Evolutionary conservation across 2,113 vertebrate species (phyloP), one percentile per base, ranked within the genome.

Genomic region (Pantherophis guttatus): DNA sequence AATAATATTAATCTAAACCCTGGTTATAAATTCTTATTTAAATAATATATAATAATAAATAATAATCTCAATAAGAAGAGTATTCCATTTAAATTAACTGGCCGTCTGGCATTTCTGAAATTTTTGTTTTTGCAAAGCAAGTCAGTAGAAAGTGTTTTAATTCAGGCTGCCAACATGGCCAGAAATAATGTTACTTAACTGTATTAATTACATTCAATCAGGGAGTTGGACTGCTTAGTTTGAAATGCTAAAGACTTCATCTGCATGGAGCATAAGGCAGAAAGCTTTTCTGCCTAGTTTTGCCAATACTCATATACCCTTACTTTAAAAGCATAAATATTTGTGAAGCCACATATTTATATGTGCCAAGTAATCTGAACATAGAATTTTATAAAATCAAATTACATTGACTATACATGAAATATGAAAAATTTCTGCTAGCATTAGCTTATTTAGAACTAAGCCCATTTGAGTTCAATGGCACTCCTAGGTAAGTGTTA

Each of bases 91-190:
- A 54, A 4, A 21, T 17, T 0, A 55, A 12, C 11, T 86, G 19
- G n/a, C 85, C 13, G 39, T n/a, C 6, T 87, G 48, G 62, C 29
- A 21, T 52, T 11, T 93, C n/a, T 89, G 90, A 92, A 91, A 94
- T 93, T 3, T 53, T 54, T 8, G 0, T 15, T 85, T 93, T 81
- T 93, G 81, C 48, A 91, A 55, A 92, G 23, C 24, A 93, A 92
- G 21, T 21, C 1, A 12, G 2, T 90, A 21, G 52, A 70, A 24
- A 86, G 87, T 24, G 39, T 3, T 48, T 12, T 39, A 90, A 17
- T 90, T 94, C 3, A 9, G 89, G 29, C 92, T 95, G 5, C 0
- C 17, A 86, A 7, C 54, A 91, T 94, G 92, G 5, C 11, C 0
- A 0, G 52, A 62, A 92, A 11, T 81, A 90, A 91, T 94, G 21